Conservation (phyloP, 2,113 vertebrate genomes). For the Python bivittatus region DNA sequence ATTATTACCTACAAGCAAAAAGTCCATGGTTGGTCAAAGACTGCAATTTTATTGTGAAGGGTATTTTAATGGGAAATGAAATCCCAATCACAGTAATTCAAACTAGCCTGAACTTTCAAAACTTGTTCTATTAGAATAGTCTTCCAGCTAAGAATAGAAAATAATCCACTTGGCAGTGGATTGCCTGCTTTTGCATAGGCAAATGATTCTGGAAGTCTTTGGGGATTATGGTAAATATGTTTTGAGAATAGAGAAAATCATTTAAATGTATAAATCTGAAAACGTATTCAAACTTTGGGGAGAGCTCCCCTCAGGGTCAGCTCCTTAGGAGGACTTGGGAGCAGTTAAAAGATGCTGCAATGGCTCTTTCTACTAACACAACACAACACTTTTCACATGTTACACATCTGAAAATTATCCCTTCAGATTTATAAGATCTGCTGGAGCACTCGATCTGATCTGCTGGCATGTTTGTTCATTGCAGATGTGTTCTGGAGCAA, state of each 20-base stretch:
- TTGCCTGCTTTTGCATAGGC: conserved; percentile 5
- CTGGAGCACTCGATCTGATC: not conserved
- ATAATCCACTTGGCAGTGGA: not conserved
- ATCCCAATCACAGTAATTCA: not conserved
- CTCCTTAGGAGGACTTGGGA: not conserved
- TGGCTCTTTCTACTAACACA: not conserved
- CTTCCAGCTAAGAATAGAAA: conserved; percentile 32
- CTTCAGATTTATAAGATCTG: not conserved
- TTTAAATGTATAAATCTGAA: conserved; percentile 18
- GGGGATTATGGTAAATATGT: not conserved
- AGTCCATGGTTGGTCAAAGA: not conserved
- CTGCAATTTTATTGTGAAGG: not conserved
- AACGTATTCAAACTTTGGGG: not conserved
- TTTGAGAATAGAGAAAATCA: conserved; percentile 30
- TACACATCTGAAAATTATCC: not conserved
- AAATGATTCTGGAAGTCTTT: conserved; percentile 10
- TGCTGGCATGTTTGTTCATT: not conserved
- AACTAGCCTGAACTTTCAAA: conserved; percentile 23
- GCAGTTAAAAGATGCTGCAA: not conserved
- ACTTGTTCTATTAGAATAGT: conserved; percentile 16
- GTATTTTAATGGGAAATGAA: not conserved
- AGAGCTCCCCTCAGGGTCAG: conserved; percentile 6
- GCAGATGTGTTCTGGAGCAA: not conserved
- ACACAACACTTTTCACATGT: not conserved
- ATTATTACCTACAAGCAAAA: not conserved